These are phyloP conservation scores for Oophaga sylvatica DNA, from an alignment of 2,797 vertebrate genomes.

Conservation along the genomic window DNA sequence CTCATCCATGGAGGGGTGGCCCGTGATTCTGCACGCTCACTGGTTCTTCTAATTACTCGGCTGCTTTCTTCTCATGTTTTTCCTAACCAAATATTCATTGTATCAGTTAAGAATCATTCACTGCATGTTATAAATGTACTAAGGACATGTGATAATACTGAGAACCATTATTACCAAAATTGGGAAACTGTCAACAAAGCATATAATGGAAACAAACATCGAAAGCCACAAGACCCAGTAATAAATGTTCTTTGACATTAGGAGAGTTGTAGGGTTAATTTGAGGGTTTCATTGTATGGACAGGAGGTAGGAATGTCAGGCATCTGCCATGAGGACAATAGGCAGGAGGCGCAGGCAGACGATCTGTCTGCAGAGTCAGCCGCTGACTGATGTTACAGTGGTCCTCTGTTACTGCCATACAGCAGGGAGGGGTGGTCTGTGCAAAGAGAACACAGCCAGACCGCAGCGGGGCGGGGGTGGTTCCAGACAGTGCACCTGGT, in stretches of 20 bases:
- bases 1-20: not conserved
- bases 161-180: not conserved
- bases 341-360: not conserved
- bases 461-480: constrained; percentile 12
- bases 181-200: not conserved
- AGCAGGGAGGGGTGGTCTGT: not conserved
- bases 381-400: not conserved
- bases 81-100: not conserved
- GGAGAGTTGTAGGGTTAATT: not conserved
- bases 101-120: not conserved
- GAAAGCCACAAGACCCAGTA: not conserved
- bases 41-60: not conserved
- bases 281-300: not conserved
- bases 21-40: not conserved
- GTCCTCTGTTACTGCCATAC: not conserved
- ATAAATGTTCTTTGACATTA: not conserved
- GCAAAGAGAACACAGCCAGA: not conserved
- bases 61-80: not conserved
- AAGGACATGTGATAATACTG: not conserved
- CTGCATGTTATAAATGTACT: not conserved
- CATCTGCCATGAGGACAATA: constrained; percentile 7
- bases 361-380: not conserved
- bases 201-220: not conserved
- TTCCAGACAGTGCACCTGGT: constrained; percentile 42
- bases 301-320: constrained; percentile 18